A percentile compares a stretch with the other conserved stretches of the same genome.
Evolutionary conservation across 64 coral and sea anemone species (phyloP).

Genomic region (Montipora efflorescens): DNA sequence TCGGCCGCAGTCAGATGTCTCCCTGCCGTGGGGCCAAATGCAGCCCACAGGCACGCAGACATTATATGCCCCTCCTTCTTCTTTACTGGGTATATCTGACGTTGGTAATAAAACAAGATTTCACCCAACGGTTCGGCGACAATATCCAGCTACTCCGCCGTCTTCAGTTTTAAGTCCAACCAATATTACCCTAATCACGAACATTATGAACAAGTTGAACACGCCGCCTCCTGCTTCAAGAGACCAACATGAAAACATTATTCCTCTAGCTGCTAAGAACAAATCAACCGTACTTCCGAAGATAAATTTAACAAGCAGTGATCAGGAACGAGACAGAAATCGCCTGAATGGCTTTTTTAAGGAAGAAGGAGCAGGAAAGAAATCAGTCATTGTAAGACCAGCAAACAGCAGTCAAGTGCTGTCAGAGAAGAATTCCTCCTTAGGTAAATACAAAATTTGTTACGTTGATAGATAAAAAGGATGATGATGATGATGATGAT

Average conservation of each 20-base stretch:
- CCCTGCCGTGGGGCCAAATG: neutral
- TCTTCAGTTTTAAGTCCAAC: neutral
- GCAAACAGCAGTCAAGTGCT: neutral
- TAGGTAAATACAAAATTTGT: neutral
- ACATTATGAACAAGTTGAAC: conserved; percentile 34
- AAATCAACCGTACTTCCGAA: neutral
- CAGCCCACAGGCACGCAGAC: neutral
- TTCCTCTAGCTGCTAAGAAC: neutral
- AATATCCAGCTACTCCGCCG: neutral
- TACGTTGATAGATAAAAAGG: no score
- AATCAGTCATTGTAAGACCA: conserved; percentile 4
- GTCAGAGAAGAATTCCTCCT: neutral
- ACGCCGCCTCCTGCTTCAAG: neutral
- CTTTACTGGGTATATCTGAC: neutral
- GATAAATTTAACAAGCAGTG: neutral
- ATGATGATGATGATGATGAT: neutral
- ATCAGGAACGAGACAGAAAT: neutral
- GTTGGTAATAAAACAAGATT: neutral
- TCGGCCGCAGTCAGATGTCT: neutral
- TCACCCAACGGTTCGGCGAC: conserved; percentile 4
- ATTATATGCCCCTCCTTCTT: neutral
- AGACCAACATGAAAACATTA: neutral
- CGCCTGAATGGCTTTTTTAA: conserved; percentile 52
- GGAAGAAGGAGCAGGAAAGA: conserved; percentile 32
- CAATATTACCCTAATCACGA: neutral